Evolutionary conservation across 1,140 invertebrate species (phyloP), one percentile per base, ranked within the genome.

Genomic region (Zaprionus nigranus): DNA sequence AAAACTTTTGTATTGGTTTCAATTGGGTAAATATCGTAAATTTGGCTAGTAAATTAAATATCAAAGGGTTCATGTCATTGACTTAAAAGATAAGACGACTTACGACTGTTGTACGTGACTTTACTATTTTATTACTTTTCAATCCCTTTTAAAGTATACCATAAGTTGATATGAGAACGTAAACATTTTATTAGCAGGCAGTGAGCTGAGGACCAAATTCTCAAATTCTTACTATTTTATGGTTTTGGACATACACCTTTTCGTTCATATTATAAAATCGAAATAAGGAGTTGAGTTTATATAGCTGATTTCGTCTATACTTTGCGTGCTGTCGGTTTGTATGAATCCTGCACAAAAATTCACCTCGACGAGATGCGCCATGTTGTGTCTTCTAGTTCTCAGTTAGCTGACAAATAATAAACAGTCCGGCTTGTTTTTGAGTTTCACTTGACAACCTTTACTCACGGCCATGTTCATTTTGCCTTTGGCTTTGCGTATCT

Each of bases 131-230:
- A 86, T 86, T 78, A 76, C 24, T 77, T 82, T 87, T 74, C 72
- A 86, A 82, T 73, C 82, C 82, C 65, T 86, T 86, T 76, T 61
- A 20, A 36, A 3, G 46, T 11, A 15, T 40, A n/a, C n/a, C n/a
- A n/a, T n/a, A n/a, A 5, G 22, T 59, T 60, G 75, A 59, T 57
- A 26, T 74, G 20, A 56, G 46, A 66, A 79, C 69, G 90, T 88
- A 77, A 88, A 81, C 75, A 90, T 88, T 88, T 88, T 88, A 88
- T 81, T 90, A 90, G 81, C 79, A 90, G 85, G 65, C 69, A 81
- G 71, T 78, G 88, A 81, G 88, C 88, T 88, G 81, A 78, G 38
- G 15, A 11, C 30, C 30, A 34, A 34, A 11, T 7, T 40, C 38
- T n/a, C 15, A n/a, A 40, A 40, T n/a, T n/a, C 15, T 15, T 2